These are phyloP conservation scores for Drosophila bipectinata DNA, from an alignment of 1,140 invertebrate species.

Conservation along the genomic window DNA sequence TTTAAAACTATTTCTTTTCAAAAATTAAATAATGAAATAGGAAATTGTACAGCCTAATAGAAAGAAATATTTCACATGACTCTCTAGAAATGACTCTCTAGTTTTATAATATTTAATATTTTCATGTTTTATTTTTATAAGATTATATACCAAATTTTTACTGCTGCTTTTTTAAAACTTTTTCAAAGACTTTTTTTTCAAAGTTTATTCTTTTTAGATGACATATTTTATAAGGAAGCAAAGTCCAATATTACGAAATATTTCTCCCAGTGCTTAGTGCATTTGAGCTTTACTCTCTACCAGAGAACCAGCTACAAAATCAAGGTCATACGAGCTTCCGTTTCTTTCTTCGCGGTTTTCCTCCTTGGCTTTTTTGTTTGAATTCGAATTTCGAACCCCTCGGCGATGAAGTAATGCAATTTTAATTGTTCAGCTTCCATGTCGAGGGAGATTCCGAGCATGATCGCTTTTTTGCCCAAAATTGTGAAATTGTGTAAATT, in stretches of 20 bases:
- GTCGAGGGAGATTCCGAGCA: slow-evolving; percentile 10
- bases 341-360: slow-evolving; percentile 23
- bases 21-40: too few relatives aligned
- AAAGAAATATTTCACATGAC: too few relatives aligned
- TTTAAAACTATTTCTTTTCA: too few relatives aligned
- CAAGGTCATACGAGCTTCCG: slow-evolving; percentile 32
- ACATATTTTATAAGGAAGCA: too few relatives aligned
- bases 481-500: slow-evolving; percentile 47
- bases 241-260: neutral
- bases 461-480: slow-evolving; percentile 31
- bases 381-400: neutral
- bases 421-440: slow-evolving; percentile 48
- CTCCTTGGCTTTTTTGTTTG: slow-evolving; percentile 18
- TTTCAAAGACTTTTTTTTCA: too few relatives aligned
- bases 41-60: too few relatives aligned
- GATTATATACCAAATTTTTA: too few relatives aligned
- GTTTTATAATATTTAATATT: too few relatives aligned
- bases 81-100: too few relatives aligned
- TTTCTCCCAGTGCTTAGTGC: slow-evolving; percentile 15
- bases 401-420: slow-evolving; percentile 51
- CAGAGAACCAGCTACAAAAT: slow-evolving; percentile 32
- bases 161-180: too few relatives aligned
- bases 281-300: slow-evolving; percentile 19
- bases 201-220: too few relatives aligned
- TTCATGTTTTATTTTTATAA: too few relatives aligned